Base-by-base conservation (phyloP, 2,888 invertebrate species). In the Tipula vernalis region DNA sequence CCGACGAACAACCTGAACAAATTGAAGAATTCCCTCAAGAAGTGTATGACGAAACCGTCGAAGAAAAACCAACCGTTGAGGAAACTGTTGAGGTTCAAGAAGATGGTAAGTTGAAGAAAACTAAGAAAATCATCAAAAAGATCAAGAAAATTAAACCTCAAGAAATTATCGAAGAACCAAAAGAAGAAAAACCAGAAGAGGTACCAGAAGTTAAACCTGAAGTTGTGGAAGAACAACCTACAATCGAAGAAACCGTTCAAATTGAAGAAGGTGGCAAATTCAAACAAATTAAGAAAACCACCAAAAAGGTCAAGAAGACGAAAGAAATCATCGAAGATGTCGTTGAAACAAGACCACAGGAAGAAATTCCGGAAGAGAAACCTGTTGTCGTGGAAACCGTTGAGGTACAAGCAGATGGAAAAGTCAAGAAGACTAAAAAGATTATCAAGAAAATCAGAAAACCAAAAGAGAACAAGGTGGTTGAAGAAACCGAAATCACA, bases 241-340 rank as follows among this genome's bases (percentile, higher is more conserved):
- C 88, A 87, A 86, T 88, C 88, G 88, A 88, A 88, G 87, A 88
- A 87, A 86, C 42, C 85, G 88, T 88, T 18, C 87, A 84, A 51
- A 88, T 88, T 85, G 51, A 85, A 86, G 88, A 87, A 87, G 89
- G 88, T 86, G 87, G 87, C 71, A 90, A 89, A 87, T 51, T 88
- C 8, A 91, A 90, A 86, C 90, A 90, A 86, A 89, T 89, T 51
- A 90, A 90, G 88, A 90, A 90, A 86, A 91, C 90, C 88, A 39
- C 28, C 1, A 86, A 87, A 71, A 85, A 87, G 44, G 28, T 18
- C n/a, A 83, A 86, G 87, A 88, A 84, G 39, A 88, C 88, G 28
- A 87, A 88, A 51, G 87, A 88, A 86, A 87, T 88, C 85, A 88
- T 89, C 87, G 88, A 88, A 28, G 87, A 57, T 10, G 71, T 71